Conservation (phyloP, 2,797 vertebrate genomes). For the Diplodus puntazzo region DNA sequence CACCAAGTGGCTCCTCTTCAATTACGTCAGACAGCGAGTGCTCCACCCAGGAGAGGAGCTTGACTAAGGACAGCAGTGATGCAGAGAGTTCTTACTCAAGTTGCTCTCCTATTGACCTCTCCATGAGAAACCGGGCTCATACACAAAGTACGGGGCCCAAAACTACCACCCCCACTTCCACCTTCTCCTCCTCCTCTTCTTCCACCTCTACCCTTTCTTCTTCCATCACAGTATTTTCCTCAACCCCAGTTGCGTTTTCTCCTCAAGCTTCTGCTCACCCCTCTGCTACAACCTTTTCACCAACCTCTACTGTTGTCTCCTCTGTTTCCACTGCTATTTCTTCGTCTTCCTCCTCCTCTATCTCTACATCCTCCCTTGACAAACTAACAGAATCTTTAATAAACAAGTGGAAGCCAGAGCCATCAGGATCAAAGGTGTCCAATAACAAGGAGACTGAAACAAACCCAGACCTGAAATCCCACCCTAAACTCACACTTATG, state of each 20-base stretch:
- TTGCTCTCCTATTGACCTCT: constrained; percentile 97
- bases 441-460: constrained; percentile 89
- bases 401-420: constrained; percentile 96
- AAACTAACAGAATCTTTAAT: constrained; percentile 94
- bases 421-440: constrained; percentile 83
- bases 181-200: constrained; percentile 71
- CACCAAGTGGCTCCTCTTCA: constrained; percentile 91
- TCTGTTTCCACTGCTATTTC: constrained; percentile 60
- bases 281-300: constrained; percentile 66
- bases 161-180: constrained; percentile 75
- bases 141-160: constrained; percentile 84
- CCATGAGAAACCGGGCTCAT: constrained; percentile 90
- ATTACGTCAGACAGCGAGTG: constrained; percentile 92
- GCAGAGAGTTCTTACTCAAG: constrained; percentile 96
- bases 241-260: constrained; percentile 71
- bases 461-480: constrained; percentile 90
- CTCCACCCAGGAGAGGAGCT: constrained; percentile 93
- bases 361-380: constrained; percentile 87
- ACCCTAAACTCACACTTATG: constrained; percentile 97
- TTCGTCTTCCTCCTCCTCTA: constrained; percentile 81
- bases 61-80: constrained; percentile 95
- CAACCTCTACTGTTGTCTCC: constrained; percentile 60
- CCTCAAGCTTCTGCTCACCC: constrained; percentile 72
- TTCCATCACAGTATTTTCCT: constrained; percentile 67
- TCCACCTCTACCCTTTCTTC: constrained; percentile 80